A percentile compares a stretch with the other conserved stretches of the same genome.
Conservation (phyloP, 2,797 vertebrate genomes). For the Sebastolobus alascanus region DNA sequence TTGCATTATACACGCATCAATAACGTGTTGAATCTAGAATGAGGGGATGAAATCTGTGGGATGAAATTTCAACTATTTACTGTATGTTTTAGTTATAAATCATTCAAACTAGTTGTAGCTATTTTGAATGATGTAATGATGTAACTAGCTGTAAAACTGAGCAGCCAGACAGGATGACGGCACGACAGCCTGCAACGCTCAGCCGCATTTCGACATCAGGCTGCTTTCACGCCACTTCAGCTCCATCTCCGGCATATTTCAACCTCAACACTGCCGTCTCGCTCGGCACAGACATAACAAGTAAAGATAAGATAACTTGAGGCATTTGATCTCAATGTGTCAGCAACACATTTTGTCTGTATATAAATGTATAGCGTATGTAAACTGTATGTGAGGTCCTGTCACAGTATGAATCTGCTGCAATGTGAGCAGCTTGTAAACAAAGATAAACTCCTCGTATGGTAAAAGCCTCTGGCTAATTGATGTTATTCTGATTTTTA, state of each 20-base stretch:
- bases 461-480: slow-evolving; percentile 32
- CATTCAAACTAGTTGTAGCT: neutral
- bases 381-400: slow-evolving; percentile 50
- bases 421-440: slow-evolving; percentile 42
- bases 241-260: neutral
- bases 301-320: slow-evolving; percentile 13
- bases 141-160: neutral
- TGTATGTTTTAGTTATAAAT: neutral
- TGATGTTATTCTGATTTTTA: slow-evolving; percentile 30
- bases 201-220: neutral
- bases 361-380: slow-evolving; percentile 21
- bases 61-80: neutral
- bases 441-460: slow-evolving; percentile 37
- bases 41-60: rapidly evolving
- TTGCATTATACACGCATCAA: too few relatives aligned
- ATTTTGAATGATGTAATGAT: neutral
- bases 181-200: neutral
- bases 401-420: slow-evolving; percentile 23
- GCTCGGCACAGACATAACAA: slow-evolving; percentile 11
- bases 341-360: slow-evolving; percentile 39
- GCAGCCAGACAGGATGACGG: neutral
- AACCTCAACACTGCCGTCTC: neutral
- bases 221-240: neutral
- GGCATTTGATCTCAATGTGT: slow-evolving; percentile 17
- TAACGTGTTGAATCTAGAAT: rapidly evolving